Conservation (phyloP, 2,113 vertebrate genomes). For the Heptranchias perlo region DNA sequence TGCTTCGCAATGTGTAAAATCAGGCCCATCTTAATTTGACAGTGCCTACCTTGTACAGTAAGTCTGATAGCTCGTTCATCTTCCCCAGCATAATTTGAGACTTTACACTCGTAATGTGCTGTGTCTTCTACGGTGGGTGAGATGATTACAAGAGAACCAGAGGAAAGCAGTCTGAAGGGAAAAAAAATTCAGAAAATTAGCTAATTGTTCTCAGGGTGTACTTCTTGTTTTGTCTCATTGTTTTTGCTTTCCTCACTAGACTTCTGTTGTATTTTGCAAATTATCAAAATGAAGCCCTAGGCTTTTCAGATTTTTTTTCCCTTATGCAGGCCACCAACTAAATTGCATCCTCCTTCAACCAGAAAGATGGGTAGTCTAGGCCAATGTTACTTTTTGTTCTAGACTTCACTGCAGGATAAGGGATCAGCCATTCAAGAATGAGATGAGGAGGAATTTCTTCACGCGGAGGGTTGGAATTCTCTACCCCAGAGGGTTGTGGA, state of each 20-base stretch:
- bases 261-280: background rate
- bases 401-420: too few species aligned
- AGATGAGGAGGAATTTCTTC: too few species aligned
- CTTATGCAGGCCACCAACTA: background rate
- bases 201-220: background rate
- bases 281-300: background rate
- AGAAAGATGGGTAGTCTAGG: background rate
- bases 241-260: background rate
- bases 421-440: too few species aligned
- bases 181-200: background rate
- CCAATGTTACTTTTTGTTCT: too few species aligned
- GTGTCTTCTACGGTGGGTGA: slow-evolving; percentile 87
- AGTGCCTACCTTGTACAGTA: slow-evolving; percentile 73
- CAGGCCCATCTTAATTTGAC: background rate
- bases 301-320: background rate
- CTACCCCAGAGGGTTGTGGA: too few species aligned
- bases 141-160: slow-evolving; percentile 85
- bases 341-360: background rate
- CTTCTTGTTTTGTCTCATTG: background rate
- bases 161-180: slow-evolving; percentile 74
- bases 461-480: too few species aligned
- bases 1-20: background rate
- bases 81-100: slow-evolving; percentile 77
- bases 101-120: slow-evolving; percentile 76
- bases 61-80: slow-evolving; percentile 67